Evolutionary conservation across 2,888 invertebrate genomes (phyloP).

Genomic region (Parapristionchus giblindavisi): DNA sequence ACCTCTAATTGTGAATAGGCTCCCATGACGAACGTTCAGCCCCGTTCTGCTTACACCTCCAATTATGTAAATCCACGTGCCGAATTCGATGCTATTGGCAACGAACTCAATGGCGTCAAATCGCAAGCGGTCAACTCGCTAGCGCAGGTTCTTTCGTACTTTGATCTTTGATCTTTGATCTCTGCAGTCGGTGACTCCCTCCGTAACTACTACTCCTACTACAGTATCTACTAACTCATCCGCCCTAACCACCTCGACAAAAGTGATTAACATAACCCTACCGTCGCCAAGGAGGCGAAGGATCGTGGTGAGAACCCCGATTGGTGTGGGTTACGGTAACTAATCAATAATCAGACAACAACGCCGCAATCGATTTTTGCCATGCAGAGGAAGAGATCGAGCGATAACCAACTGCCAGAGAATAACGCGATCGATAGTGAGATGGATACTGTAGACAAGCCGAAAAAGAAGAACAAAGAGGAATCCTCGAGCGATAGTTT

Average conservation of each 20-base stretch:
- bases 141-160: slow-evolving; percentile 11
- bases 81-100: too few species aligned
- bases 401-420: not conserved
- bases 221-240: not conserved
- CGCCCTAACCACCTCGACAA: slow-evolving; percentile 16
- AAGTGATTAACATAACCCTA: not conserved
- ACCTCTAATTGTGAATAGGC: too few species aligned
- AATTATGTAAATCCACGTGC: too few species aligned
- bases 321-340: not conserved
- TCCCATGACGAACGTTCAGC: too few species aligned
- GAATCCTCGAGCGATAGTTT: not conserved
- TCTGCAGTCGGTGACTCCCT: not conserved
- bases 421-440: too few species aligned
- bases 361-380: not conserved
- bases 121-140: not conserved
- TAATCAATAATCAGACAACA: slow-evolving; percentile 21
- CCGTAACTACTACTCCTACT: not conserved
- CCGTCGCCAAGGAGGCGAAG: not conserved
- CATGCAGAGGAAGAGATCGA: not conserved
- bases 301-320: slow-evolving; percentile 3
- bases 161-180: slow-evolving; percentile 22
- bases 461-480: not conserved
- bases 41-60: too few species aligned
- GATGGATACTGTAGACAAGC: not conserved
- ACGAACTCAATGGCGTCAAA: not conserved